phyloP scores from a whole-genome alignment of 2,113 vertebrate genomes.

The Probosciger aterrimus region DNA sequence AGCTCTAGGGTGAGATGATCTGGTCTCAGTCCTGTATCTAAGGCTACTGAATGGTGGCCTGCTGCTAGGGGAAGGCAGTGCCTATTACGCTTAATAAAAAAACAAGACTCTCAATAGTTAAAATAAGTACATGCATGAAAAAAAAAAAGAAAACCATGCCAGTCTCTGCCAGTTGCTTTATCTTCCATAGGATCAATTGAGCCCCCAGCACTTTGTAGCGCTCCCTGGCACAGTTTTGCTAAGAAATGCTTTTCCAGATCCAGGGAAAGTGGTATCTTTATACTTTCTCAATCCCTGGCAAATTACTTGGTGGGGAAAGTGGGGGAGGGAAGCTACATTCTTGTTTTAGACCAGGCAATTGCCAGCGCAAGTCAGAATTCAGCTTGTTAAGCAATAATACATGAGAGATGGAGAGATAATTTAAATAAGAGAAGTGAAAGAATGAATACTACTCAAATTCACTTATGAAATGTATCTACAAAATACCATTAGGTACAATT shows the following conservation, averaged over 20 bases:
- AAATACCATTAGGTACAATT: background rate
- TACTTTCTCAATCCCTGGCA: background rate
- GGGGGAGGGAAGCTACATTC: background rate
- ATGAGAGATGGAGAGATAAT: background rate
- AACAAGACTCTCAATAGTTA: background rate
- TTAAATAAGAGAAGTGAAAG: constrained; percentile 26
- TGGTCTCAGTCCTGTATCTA: background rate
- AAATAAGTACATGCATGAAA: background rate
- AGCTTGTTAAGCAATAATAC: constrained; percentile 12
- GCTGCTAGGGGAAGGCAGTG: background rate
- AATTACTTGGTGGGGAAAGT: background rate
- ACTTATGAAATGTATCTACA: background rate
- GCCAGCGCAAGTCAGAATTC: constrained; percentile 28
- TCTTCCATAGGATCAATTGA: accelerated
- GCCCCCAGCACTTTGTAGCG: background rate
- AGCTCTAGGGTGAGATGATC: background rate
- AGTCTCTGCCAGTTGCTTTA: background rate
- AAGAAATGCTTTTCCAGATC: background rate
- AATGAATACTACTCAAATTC: constrained; percentile 13
- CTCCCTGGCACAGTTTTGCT: background rate
- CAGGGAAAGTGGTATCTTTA: background rate
- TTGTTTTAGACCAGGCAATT: constrained; percentile 40
- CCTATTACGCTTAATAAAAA: background rate
- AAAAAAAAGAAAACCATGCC: background rate
- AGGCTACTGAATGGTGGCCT: background rate